Percentiles rank a stretch among this genome's conserved stretches.
Evolutionary conservation across 1,140 invertebrate genomes (phyloP).

Genomic region (Orchesella cincta): DNA sequence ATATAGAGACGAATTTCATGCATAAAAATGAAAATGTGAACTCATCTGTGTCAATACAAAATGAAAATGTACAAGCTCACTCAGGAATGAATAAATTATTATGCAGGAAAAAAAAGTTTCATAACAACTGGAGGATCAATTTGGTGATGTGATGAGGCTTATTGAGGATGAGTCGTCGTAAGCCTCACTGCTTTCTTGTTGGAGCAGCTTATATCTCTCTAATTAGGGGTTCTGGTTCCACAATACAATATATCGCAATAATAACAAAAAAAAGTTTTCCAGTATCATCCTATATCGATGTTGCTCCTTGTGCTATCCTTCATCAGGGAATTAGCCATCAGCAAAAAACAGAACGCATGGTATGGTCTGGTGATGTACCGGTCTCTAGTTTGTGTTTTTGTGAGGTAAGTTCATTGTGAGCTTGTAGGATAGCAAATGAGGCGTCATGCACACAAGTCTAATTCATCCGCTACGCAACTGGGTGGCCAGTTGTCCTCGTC

Average conservation of each 20-base stretch:
- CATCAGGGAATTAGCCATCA: not conserved
- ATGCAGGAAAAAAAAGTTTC: not conserved
- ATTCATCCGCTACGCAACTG: constrained; percentile 49
- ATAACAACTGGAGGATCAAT: too few relatives aligned
- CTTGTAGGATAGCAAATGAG: constrained; percentile 27
- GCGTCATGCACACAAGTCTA: constrained; percentile 46
- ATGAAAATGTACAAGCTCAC: not conserved
- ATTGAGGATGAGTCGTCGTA: too few relatives aligned
- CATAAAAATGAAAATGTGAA: not conserved
- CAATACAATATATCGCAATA: constrained; percentile 12
- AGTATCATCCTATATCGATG: not conserved
- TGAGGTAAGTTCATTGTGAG: too few relatives aligned
- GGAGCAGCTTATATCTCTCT: constrained; percentile 13
- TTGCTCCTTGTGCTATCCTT: not conserved
- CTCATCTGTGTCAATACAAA: constrained; percentile 28
- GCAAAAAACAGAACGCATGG: not conserved
- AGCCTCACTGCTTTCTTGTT: not conserved
- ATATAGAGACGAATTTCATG: not conserved
- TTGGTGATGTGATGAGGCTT: too few relatives aligned
- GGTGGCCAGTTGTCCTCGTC: constrained; percentile 48
- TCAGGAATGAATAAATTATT: constrained; percentile 24
- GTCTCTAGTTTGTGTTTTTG: not conserved
- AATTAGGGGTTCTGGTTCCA: constrained; percentile 23
- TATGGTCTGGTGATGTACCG: too few relatives aligned
- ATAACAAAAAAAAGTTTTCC: not conserved